Evolutionary conservation across 2,797 vertebrate genomes (phyloP).

Genomic region (Enteromius trimaculatus): DNA sequence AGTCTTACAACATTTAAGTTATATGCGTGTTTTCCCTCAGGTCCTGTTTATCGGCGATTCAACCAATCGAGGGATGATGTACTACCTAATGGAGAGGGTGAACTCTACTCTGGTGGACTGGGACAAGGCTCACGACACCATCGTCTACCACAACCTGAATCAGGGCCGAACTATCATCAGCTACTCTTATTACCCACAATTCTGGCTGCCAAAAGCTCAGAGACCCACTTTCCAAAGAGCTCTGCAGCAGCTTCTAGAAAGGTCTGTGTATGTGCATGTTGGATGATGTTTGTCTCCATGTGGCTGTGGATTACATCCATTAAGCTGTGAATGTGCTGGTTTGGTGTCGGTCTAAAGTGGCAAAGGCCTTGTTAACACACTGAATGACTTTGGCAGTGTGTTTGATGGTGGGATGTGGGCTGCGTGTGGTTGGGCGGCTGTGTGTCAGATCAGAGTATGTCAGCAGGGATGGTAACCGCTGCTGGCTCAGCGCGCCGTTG

Average conservation of each 20-base stretch:
- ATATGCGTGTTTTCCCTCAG: conserved; percentile 68
- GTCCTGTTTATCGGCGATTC: conserved; percentile 96
- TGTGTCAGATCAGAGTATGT: conserved; percentile 26
- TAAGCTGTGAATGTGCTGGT: conserved; percentile 29
- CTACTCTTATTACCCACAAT: conserved; percentile 95
- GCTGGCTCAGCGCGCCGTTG: conserved; percentile 19
- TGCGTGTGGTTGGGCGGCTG: conserved; percentile 9
- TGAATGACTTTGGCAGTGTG: conserved; percentile 19
- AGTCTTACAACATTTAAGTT: not conserved
- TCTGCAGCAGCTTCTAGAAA: conserved; percentile 86
- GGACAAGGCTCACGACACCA: conserved; percentile 88
- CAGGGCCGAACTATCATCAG: conserved; percentile 82
- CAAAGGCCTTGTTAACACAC: conserved; percentile 47
- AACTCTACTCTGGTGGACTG: conserved; percentile 90
- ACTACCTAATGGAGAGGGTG: conserved; percentile 91
- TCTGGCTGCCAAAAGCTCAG: conserved; percentile 83
- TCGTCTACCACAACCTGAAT: conserved; percentile 87
- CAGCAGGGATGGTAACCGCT: conserved; percentile 14
- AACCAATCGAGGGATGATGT: conserved; percentile 97
- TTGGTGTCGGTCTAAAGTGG: conserved; percentile 37
- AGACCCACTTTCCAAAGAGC: conserved; percentile 89
- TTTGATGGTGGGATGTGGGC: conserved; percentile 42
- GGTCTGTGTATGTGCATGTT: conserved; percentile 72
- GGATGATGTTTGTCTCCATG: conserved; percentile 20
- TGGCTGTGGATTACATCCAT: conserved; percentile 18